These are phyloP conservation scores for Enteromius thamalakanensis DNA, from an alignment of 2,797 vertebrate genomes.

Conservation along the genomic window DNA sequence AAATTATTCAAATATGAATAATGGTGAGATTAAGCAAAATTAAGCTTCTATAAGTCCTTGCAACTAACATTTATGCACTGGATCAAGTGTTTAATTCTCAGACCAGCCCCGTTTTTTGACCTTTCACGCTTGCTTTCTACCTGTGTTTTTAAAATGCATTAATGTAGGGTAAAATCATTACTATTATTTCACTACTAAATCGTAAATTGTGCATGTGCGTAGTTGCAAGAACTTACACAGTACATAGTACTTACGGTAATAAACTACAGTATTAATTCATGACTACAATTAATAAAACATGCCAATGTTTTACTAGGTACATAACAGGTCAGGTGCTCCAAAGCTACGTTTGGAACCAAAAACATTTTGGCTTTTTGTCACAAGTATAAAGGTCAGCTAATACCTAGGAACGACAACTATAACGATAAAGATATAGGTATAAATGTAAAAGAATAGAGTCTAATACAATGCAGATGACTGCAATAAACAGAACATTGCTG, in stretches of 20 bases:
- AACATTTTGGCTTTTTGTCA: conserved; percentile 6
- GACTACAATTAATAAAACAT: conserved; percentile 46
- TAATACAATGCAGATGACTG: background rate
- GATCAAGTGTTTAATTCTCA: background rate
- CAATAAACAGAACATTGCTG: background rate
- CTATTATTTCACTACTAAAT: conserved; percentile 1
- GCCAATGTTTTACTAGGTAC: conserved; percentile 18
- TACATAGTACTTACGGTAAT: conserved; percentile 61
- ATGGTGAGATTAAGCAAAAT: conserved; percentile 23
- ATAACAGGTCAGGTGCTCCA: conserved; percentile 15
- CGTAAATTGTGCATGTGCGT: conserved; percentile 42
- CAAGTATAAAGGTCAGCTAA: background rate
- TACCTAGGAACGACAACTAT: background rate
- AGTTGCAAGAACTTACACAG: conserved; percentile 49
- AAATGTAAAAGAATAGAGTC: background rate
- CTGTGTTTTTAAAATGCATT: background rate
- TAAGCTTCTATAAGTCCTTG: conserved; percentile 34
- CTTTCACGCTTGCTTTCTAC: background rate
- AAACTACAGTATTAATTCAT: conserved; percentile 35
- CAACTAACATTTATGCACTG: conserved; percentile 12
- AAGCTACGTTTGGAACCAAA: conserved; percentile 7
- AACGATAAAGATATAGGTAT: background rate
- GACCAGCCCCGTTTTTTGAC: background rate
- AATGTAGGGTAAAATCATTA: background rate
- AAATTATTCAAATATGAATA: conserved; percentile 25